Evolutionary conservation across 2,888 invertebrate genomes (phyloP).

Genomic region (Rapana venosa): DNA sequence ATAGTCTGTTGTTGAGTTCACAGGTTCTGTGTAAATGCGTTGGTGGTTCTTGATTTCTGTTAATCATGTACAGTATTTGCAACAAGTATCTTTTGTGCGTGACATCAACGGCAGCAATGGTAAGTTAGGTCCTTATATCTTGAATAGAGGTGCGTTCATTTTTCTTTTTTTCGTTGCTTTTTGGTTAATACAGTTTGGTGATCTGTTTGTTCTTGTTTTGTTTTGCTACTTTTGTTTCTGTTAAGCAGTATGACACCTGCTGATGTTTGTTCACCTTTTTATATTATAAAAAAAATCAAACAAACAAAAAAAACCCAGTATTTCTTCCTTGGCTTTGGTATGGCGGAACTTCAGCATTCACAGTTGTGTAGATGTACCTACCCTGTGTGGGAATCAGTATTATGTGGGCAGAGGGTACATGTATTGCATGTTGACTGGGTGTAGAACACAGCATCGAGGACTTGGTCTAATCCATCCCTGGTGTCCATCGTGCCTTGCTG

Average conservation of each 20-base stretch:
- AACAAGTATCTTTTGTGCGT: constrained; percentile 9
- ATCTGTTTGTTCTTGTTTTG: no score
- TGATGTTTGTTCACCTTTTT: no score
- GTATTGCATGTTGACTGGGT: not conserved
- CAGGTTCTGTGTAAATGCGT: not conserved
- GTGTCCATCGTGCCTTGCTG: not conserved
- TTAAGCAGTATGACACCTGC: no score
- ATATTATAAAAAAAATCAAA: no score
- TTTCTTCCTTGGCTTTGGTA: no score
- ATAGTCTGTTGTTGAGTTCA: not conserved
- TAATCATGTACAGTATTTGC: not conserved
- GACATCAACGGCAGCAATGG: constrained; percentile 15
- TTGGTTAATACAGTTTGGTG: no score
- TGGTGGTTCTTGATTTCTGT: not conserved
- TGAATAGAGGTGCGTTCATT: no score
- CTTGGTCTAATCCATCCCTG: not conserved
- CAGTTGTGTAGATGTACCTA: no score
- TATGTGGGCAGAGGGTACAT: not conserved
- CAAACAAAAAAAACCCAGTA: no score
- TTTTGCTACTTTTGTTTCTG: no score
- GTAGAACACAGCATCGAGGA: not conserved
- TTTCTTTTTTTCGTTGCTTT: not conserved
- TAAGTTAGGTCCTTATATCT: not conserved
- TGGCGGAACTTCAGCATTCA: no score
- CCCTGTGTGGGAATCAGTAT: not conserved